A percentile compares a stretch with the other conserved stretches of the same genome.
Evolutionary conservation across 2,888 invertebrate species (phyloP).

Genomic region (Tenthredo livida): DNA sequence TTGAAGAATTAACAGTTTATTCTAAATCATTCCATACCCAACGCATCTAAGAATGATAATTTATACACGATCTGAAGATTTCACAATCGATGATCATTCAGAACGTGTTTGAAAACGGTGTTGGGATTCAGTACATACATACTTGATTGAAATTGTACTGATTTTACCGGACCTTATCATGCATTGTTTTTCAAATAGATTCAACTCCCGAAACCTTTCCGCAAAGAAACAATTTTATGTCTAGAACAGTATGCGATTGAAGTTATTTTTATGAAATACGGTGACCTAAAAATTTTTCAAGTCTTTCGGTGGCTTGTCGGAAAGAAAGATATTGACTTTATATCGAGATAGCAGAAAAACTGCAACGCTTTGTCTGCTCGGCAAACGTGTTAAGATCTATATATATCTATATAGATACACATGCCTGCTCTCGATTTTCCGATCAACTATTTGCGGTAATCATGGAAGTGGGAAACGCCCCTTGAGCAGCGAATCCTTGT

Average conservation of each 20-base stretch:
- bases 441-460: slow-evolving; percentile 36
- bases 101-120: background rate
- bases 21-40: background rate
- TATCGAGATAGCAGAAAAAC: slow-evolving; percentile 14
- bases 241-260: background rate
- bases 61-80: background rate
- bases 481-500: slow-evolving; percentile 19
- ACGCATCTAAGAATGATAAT: background rate
- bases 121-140: background rate
- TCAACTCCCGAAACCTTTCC: background rate
- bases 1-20: background rate
- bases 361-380: slow-evolving; percentile 30
- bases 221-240: background rate
- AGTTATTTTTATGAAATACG: slow-evolving; percentile 7
- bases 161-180: background rate
- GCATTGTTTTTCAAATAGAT: background rate
- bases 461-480: slow-evolving; percentile 22
- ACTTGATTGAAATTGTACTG: background rate
- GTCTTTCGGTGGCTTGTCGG: background rate
- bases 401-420: slow-evolving; percentile 6
- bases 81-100: background rate
- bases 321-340: slow-evolving; percentile 30
- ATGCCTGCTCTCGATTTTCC: slow-evolving; percentile 13
- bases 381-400: slow-evolving; percentile 18
- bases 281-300: slow-evolving; percentile 35